Evolutionary conservation across 92 coral and sea anemone species (phyloP).

Genomic region (Epizoanthus ramosus): DNA sequence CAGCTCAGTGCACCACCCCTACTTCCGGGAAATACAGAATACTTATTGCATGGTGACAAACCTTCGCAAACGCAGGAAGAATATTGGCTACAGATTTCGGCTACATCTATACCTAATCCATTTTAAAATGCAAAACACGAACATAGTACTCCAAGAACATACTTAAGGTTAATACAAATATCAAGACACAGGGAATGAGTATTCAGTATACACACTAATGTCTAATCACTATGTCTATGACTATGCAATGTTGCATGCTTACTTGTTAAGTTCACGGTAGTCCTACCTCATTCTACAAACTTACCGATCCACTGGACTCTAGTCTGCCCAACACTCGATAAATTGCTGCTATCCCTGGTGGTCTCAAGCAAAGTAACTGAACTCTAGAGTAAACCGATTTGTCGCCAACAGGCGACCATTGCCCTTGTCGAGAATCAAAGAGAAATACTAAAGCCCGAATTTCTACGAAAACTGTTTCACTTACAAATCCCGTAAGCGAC

Average conservation of each 20-base stretch:
- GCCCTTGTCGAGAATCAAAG: constrained; percentile 3
- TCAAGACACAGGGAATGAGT: no score
- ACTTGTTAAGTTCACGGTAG: no score
- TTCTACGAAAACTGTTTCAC: constrained; percentile 56
- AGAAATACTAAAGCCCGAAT: constrained; percentile 55
- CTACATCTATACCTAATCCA: background rate
- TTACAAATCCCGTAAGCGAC: constrained; percentile 5
- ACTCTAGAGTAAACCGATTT: constrained; percentile 48
- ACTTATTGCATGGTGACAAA: no score
- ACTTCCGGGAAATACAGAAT: no score
- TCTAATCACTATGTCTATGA: no score
- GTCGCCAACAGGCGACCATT: constrained; percentile 61
- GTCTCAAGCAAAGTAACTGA: constrained; percentile 38
- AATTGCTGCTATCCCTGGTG: background rate
- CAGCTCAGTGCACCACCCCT: no score
- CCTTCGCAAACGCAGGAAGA: background rate
- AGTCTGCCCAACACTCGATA: constrained; percentile 61
- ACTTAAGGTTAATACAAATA: no score
- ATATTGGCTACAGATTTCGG: no score
- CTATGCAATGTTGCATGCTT: no score
- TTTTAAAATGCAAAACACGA: no score
- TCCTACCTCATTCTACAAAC: background rate
- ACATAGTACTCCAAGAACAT: no score
- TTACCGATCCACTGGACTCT: constrained; percentile 67
- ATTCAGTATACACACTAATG: no score